Percentiles rank a stretch among this genome's conserved stretches.
Evolutionary conservation across 2,888 invertebrate genomes (phyloP).

Genomic region (Gastrophysa polygoni): DNA sequence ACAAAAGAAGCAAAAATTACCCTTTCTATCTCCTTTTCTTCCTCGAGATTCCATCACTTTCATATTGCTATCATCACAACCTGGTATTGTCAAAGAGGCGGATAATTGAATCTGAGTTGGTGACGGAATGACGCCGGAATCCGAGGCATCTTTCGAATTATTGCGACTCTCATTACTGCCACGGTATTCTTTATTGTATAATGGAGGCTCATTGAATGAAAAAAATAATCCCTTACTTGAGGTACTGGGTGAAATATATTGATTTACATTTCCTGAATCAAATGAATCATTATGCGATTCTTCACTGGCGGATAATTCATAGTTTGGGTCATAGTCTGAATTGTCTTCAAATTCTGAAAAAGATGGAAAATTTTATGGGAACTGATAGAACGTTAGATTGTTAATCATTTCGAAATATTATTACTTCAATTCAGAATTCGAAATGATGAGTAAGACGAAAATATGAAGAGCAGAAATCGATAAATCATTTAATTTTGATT

Average conservation of each 20-base stretch:
- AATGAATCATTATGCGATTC: not conserved
- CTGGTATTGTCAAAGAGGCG: conserved; percentile 3
- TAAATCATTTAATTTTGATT: too few relatives aligned
- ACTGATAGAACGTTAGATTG: too few relatives aligned
- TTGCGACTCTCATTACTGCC: not conserved
- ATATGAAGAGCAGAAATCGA: too few relatives aligned
- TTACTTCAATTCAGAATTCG: too few relatives aligned
- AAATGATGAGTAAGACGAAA: too few relatives aligned
- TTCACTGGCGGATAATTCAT: not conserved
- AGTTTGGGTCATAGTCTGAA: conserved; percentile 2
- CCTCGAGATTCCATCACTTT: not conserved
- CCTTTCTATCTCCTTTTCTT: conserved; percentile 11
- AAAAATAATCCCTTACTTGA: too few relatives aligned
- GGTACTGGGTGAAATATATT: not conserved
- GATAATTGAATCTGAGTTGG: not conserved
- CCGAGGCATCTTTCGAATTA: not conserved
- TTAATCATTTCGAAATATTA: too few relatives aligned
- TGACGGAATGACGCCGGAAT: not conserved
- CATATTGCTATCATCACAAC: conserved; percentile 7
- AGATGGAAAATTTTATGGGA: too few relatives aligned
- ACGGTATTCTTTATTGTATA: not conserved
- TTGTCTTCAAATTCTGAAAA: conserved; percentile 5
- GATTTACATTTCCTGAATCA: not conserved
- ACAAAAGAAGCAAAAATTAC: conserved; percentile 11
- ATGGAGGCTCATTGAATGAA: too few relatives aligned